Base-by-base conservation (phyloP, 2,113 vertebrate species). In the Plestiodon gilberti region DNA sequence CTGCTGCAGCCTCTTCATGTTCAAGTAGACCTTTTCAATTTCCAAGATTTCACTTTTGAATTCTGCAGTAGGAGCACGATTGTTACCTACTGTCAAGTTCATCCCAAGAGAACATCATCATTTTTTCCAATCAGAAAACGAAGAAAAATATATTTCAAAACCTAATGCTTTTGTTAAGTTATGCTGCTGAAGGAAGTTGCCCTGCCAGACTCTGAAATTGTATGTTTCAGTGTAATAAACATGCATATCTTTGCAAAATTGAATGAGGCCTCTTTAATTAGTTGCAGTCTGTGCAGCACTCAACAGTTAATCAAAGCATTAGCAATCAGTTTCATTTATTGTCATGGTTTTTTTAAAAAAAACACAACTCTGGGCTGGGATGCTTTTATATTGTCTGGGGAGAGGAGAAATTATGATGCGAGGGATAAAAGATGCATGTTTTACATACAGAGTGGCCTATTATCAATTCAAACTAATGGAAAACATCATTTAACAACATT, bases 401-500 rank as follows among this genome's bases (percentile, higher is more conserved):
- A 14, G 25, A 62, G 13, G 17, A 13, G 28, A 67, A 78, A 81
- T 38, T 78, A 73, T 71, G 35, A 20, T 0, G 0, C 28, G 5
- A 14, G 71, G 57, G 33, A 48, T 65, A 23, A 89, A 89, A 89
- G 30, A 67, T 28, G 62, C 33, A 17, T 76, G 69, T 77, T 87
- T 88, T 88, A 28, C 57, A 11, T 61, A 10, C 2, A n/a, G 38
- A 94, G 61, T 8, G 79, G 55, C 76, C 65, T 91, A 81, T 88
- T 89, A 85, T 86, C 73, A 81, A 55, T 86, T 85, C 81, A 79
- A 82, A 76, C 48, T 86, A 88, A 70, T 86, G 30, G 62, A 38
- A 18, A 83, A 62, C 48, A 77, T 87, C 89, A 90, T 86, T 89
- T 43, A 85, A 28, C 23, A 7, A 0, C 35, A 57, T 82, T 89